phyloP scores from a whole-genome alignment of 2,797 vertebrate genomes.

The Salarias fasciatus region DNA sequence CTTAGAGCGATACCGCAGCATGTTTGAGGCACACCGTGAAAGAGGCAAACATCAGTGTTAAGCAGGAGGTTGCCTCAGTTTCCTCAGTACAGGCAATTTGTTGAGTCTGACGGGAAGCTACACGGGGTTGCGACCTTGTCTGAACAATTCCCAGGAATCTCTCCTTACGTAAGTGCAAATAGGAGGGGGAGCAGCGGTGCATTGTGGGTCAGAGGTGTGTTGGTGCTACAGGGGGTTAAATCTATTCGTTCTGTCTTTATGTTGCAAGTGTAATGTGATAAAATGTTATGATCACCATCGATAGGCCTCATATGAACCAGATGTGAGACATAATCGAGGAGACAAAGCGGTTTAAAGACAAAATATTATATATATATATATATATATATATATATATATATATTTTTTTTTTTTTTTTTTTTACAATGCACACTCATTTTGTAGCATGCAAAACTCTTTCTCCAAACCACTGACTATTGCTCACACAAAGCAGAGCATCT shows the following conservation, averaged over 20 bases:
- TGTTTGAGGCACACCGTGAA: constrained; percentile 12
- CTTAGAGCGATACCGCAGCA: neutral
- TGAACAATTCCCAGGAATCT: constrained; percentile 62
- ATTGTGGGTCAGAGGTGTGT: constrained; percentile 35
- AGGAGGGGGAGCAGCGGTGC: neutral
- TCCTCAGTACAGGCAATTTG: constrained; percentile 43
- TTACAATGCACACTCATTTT: constrained; percentile 15
- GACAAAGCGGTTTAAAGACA: constrained; percentile 20
- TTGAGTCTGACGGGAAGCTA: constrained; percentile 62
- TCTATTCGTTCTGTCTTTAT: constrained; percentile 5
- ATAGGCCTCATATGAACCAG: constrained; percentile 3
- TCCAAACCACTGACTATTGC: constrained; percentile 30
- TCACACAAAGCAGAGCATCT: constrained; percentile 61
- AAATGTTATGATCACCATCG: constrained; percentile 6
- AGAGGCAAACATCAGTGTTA: constrained; percentile 7
- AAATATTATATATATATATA: no score
- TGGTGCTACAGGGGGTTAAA: constrained; percentile 29
- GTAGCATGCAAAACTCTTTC: constrained; percentile 15
- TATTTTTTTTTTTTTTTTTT: no score
- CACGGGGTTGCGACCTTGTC: constrained; percentile 52
- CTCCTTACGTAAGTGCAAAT: constrained; percentile 48
- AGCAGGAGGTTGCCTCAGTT: constrained; percentile 22
- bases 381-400: no score
- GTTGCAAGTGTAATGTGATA: constrained; percentile 18
- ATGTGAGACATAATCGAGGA: constrained; percentile 6